These are phyloP conservation scores for Cathartes aura DNA, from an alignment of 2,113 vertebrate genomes.

Conservation along the genomic window DNA sequence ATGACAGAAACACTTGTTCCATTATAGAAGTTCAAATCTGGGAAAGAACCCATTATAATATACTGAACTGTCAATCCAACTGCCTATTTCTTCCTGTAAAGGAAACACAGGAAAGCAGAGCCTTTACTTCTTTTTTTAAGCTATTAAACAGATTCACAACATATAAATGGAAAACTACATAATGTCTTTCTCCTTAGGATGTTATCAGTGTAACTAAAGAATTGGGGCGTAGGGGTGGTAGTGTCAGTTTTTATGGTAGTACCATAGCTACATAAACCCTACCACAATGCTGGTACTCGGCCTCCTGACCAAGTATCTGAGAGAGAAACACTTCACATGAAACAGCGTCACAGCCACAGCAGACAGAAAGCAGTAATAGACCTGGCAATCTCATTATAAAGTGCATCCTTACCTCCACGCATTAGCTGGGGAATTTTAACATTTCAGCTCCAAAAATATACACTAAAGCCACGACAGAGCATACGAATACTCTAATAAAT, in stretches of 20 bases:
- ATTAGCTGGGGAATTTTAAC: background rate
- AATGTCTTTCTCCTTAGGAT: background rate
- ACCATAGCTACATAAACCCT: background rate
- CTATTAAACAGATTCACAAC: background rate
- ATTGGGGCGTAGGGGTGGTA: background rate
- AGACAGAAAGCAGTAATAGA: background rate
- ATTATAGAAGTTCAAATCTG: background rate
- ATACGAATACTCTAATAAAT: background rate
- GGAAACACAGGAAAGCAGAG: background rate
- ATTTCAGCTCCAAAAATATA: background rate
- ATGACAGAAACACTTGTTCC: conserved; percentile 30
- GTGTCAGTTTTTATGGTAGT: background rate
- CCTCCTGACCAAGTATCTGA: background rate
- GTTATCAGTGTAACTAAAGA: background rate
- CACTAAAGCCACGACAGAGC: background rate
- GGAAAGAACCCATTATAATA: background rate
- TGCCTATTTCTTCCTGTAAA: background rate
- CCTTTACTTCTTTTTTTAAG: background rate
- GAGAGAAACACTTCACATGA: background rate
- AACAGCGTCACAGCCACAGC: background rate
- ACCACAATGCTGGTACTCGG: background rate
- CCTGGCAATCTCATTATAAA: background rate
- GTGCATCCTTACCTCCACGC: background rate
- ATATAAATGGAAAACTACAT: background rate
- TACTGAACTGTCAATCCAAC: background rate